A percentile compares a stretch with the other conserved stretches of the same genome.
Evolutionary conservation across 2,113 vertebrate species (phyloP).

Genomic region (Pongo pygmaeus): DNA sequence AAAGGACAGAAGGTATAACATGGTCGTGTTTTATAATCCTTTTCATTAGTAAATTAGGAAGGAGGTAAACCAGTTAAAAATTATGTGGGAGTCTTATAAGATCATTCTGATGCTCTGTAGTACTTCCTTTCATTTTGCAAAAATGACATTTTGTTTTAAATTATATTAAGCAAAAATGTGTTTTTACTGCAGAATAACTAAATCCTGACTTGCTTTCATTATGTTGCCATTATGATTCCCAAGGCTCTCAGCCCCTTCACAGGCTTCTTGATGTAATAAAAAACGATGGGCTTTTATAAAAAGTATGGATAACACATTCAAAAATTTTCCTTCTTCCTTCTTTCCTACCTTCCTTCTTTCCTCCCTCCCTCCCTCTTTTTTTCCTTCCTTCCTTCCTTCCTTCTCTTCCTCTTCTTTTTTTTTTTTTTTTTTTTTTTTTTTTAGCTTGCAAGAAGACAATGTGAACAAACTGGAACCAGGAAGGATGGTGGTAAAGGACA

Average conservation of each 20-base stretch:
- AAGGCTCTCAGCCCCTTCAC: neutral
- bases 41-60: conserved; percentile 56
- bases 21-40: neutral
- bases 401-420: neutral
- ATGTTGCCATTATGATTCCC: neutral
- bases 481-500: neutral
- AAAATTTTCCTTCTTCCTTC: neutral
- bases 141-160: conserved; percentile 34
- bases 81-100: neutral
- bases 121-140: conserved; percentile 33
- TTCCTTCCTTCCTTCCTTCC: too few relatives aligned
- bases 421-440: too few relatives aligned
- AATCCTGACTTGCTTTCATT: neutral
- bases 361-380: too few relatives aligned
- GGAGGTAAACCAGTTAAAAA: conserved; percentile 24
- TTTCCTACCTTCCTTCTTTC: too few relatives aligned
- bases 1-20: neutral
- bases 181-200: conserved; percentile 23
- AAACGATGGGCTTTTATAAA: neutral
- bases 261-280: conserved; percentile 4
- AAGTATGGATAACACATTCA: neutral
- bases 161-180: conserved; percentile 11
- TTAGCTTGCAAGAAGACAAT: neutral
- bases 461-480: neutral
- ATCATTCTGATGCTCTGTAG: neutral